A percentile compares a stretch with the other conserved stretches of the same genome.
These are phyloP conservation scores for Limosa lapponica DNA, from an alignment of 2,797 vertebrate species.

Conservation along the genomic window DNA sequence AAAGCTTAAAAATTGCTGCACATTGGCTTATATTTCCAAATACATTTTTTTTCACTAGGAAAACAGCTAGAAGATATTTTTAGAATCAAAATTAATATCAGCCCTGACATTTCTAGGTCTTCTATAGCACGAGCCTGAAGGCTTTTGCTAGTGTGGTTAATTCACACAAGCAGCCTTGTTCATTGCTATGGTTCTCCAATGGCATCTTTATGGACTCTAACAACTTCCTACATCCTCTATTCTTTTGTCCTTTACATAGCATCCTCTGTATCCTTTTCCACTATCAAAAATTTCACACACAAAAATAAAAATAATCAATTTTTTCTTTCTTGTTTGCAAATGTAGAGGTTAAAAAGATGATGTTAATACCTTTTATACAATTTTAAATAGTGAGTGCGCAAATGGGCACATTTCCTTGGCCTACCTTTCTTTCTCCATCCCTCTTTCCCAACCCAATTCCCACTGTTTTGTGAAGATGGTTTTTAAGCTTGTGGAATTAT, in stretches of 20 bases:
- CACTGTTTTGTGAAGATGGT: not conserved
- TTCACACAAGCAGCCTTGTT: not conserved
- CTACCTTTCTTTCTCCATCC: not conserved
- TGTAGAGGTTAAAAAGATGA: not conserved
- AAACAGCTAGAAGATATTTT: not conserved
- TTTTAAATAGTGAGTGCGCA: not conserved
- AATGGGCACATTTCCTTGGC: accelerated
- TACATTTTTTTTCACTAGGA: not conserved
- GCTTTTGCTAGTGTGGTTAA: not conserved
- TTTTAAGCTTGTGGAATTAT: not conserved
- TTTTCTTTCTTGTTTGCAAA: not conserved
- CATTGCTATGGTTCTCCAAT: not conserved
- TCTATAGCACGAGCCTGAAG: not conserved
- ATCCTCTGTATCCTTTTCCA: not conserved
- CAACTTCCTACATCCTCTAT: not conserved
- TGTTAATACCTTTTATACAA: not conserved
- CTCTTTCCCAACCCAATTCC: not conserved
- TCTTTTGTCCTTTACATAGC: not conserved
- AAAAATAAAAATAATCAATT: accelerated
- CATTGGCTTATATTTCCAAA: not conserved
- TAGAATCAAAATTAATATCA: not conserved
- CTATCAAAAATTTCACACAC: not conserved
- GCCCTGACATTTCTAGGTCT: not conserved
- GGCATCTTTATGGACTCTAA: not conserved
- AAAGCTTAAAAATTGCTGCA: not conserved